Evolutionary conservation across 2,113 vertebrate genomes (phyloP).

Genomic region (Semnornis frantzii): DNA sequence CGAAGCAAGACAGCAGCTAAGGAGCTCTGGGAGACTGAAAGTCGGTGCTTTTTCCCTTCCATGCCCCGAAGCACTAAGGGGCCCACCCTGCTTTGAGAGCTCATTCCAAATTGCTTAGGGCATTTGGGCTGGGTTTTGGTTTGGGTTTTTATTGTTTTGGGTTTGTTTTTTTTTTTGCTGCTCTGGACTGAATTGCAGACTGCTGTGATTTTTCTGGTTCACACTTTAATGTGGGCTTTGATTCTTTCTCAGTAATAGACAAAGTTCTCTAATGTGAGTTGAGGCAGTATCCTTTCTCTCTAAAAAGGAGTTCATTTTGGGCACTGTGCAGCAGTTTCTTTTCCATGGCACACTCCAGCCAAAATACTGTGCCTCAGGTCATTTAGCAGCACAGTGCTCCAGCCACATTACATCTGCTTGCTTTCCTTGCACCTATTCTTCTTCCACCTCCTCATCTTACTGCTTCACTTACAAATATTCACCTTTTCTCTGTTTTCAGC

Average conservation of each 20-base stretch:
- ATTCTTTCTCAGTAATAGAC: background rate
- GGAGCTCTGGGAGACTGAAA: slow-evolving; percentile 80
- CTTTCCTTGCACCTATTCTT: background rate
- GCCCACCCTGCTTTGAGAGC: slow-evolving; percentile 84
- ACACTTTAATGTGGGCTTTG: background rate
- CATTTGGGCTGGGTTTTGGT: background rate
- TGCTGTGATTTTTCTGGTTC: background rate
- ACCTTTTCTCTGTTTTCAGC: background rate
- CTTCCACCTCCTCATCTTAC: background rate
- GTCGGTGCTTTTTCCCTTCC: slow-evolving; percentile 78
- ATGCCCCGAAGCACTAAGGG: slow-evolving; percentile 83
- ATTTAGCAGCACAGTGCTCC: background rate
- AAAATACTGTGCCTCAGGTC: background rate
- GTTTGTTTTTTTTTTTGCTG: background rate
- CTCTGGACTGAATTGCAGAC: background rate
- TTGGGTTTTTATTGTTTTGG: background rate
- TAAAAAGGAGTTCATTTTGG: background rate
- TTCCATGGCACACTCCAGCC: background rate
- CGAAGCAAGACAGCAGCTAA: slow-evolving; percentile 45
- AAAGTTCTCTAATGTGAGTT: background rate
- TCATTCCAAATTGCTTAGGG: background rate
- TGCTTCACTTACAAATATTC: background rate
- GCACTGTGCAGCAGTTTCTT: background rate
- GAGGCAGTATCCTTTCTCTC: background rate
- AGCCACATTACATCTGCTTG: background rate